A percentile compares a stretch with the other conserved stretches of the same genome.
Conservation (phyloP, 2,888 invertebrate species). For the Acanthacorydalis orientalis region DNA sequence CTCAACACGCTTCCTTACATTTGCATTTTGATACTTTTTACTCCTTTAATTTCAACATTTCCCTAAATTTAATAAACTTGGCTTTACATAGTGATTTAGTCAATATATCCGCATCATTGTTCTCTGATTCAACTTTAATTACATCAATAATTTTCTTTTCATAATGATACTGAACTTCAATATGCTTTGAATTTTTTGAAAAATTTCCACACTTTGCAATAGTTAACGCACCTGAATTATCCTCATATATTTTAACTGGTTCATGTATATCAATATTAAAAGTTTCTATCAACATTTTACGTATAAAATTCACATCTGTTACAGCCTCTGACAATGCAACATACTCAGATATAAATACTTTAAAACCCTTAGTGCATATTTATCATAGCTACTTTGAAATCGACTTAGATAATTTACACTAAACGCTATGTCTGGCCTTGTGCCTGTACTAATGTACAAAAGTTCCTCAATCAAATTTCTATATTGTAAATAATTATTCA, state of each 20-base stretch:
- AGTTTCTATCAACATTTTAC: conserved; percentile 7
- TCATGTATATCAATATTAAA: conserved; percentile 8
- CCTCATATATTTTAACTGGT: conserved; percentile 13
- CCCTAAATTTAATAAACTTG: conserved; percentile 9
- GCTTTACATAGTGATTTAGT: conserved; percentile 10
- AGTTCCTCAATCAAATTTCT: no score
- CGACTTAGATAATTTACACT: conserved; percentile 19
- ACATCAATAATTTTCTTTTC: conserved; percentile 11
- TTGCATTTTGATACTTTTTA: conserved; percentile 1
- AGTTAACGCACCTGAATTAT: conserved; percentile 12
- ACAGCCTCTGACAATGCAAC: conserved; percentile 12
- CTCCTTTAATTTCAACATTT: conserved; percentile 4
- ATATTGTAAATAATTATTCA: conserved; percentile 14
- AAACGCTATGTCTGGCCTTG: no score
- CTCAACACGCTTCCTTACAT: conserved; percentile 7
- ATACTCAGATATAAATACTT: conserved; percentile 16
- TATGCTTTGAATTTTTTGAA: conserved; percentile 14
- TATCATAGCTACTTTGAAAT: conserved; percentile 18
- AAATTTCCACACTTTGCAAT: conserved; percentile 14
- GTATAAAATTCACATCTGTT: conserved; percentile 9
- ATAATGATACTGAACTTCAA: conserved; percentile 14
- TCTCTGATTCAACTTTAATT: conserved; percentile 15
- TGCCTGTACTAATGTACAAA: no score
- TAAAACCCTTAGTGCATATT: conserved; percentile 16
- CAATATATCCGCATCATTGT: conserved; percentile 14